Percentiles rank a stretch among this genome's conserved stretches.
Conservation (phyloP, 2,888 invertebrate genomes). For the Ophion costatus region DNA sequence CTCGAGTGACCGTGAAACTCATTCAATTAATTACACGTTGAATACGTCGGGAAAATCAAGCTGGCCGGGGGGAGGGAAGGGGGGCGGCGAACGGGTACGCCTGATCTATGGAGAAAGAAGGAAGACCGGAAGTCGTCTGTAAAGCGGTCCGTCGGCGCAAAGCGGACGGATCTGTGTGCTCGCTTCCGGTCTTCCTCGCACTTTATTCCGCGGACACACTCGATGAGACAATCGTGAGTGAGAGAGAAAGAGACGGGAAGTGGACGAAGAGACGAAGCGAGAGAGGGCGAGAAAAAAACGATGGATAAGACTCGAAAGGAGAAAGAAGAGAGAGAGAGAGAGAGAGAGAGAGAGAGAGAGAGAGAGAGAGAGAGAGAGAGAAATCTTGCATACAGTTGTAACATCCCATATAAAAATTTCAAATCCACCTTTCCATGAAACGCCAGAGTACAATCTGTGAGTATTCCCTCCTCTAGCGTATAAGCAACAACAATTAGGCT, state of each 20-base stretch:
- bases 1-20: constrained; percentile 15
- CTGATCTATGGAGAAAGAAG: constrained; percentile 13
- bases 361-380: neutral
- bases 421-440: constrained; percentile 61
- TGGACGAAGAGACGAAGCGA: neutral
- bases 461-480: constrained; percentile 67
- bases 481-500: constrained; percentile 80
- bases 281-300: neutral
- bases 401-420: constrained; percentile 58
- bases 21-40: constrained; percentile 10
- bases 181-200: constrained; percentile 57
- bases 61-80: neutral
- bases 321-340: constrained; percentile 1
- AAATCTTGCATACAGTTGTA: neutral
- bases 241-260: neutral
- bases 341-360: constrained; percentile 2
- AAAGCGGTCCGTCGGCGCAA: constrained; percentile 44
- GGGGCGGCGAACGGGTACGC: neutral
- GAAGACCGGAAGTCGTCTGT: constrained; percentile 45
- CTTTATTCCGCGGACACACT: constrained; percentile 54
- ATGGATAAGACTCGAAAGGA: neutral
- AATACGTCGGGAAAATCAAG: neutral
- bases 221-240: constrained; percentile 52
- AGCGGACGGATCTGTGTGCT: constrained; percentile 50
- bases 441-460: constrained; percentile 2